These are phyloP conservation scores for Ivindomyrus marchei DNA, from an alignment of 2,113 vertebrate species.

Conservation along the genomic window DNA sequence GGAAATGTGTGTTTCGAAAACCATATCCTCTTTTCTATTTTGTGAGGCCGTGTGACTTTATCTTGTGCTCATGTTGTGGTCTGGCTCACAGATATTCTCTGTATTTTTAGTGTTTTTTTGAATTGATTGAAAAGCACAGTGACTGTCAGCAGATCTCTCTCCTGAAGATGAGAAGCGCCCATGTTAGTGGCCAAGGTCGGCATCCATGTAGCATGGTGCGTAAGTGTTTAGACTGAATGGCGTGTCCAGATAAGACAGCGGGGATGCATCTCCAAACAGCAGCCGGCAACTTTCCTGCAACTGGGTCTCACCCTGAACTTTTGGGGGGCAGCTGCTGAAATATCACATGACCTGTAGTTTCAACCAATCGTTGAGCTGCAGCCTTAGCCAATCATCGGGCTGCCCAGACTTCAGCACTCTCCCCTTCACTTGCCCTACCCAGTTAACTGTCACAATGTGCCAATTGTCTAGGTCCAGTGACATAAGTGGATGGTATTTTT, in stretches of 20 bases:
- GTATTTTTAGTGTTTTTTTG: background rate
- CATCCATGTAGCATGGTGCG: background rate
- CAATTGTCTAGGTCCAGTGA: background rate
- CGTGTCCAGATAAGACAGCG: background rate
- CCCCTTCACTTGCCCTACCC: background rate
- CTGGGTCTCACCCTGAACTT: background rate
- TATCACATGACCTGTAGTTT: background rate
- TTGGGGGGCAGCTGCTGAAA: background rate
- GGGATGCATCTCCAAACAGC: background rate
- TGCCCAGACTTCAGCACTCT: background rate
- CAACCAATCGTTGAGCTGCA: background rate
- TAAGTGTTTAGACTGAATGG: background rate
- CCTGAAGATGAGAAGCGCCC: background rate
- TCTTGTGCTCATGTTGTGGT: background rate
- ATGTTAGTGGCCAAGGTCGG: background rate
- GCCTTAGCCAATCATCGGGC: background rate
- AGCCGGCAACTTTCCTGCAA: background rate
- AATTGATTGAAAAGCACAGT: background rate
- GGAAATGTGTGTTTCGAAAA: background rate
- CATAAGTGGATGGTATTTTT: background rate
- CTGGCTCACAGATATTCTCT: background rate
- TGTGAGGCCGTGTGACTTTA: background rate
- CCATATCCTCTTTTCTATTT: background rate
- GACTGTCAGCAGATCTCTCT: background rate
- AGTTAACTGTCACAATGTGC: background rate